Conservation (phyloP, 2,113 vertebrate genomes). For the Trogon surrucura region DNA sequence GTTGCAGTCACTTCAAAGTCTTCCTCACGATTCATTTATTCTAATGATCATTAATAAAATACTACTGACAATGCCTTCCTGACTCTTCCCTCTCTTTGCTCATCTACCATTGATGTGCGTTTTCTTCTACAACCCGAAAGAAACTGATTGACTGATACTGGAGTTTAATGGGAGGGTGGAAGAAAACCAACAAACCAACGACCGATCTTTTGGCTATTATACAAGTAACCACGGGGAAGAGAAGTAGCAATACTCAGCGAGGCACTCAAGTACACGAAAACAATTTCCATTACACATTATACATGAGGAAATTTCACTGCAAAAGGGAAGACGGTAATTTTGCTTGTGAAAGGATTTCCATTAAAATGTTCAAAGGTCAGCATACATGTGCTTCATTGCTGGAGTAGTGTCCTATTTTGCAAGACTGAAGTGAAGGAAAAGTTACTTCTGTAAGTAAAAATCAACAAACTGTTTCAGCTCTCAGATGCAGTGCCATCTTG, state of each 20-base stretch:
- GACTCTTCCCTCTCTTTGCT: not conserved
- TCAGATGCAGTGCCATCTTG: not conserved
- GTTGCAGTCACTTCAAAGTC: not conserved
- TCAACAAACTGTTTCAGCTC: constrained; percentile 46
- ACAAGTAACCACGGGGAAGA: not conserved
- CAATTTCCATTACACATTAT: not conserved
- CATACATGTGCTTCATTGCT: not conserved
- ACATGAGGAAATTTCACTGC: constrained; percentile 6
- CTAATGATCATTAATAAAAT: not conserved
- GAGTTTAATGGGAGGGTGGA: not conserved
- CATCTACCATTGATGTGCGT: not conserved
- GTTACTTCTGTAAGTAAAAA: constrained; percentile 54
- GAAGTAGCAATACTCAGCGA: not conserved
- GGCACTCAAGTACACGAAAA: not conserved
- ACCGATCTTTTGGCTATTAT: not conserved
- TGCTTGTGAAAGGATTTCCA: constrained; percentile 50
- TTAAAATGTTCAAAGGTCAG: constrained; percentile 16
- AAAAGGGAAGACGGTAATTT: constrained; percentile 51
- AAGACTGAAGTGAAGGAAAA: constrained; percentile 65
- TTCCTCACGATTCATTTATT: not conserved
- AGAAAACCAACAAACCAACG: not conserved
- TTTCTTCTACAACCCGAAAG: not conserved
- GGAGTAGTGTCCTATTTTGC: constrained; percentile 26
- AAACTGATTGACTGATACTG: not conserved
- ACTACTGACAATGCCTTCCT: not conserved